phyloP scores from a whole-genome alignment of 53 echinoderm and acorn worm species.

The Holothuria leucospilota region DNA sequence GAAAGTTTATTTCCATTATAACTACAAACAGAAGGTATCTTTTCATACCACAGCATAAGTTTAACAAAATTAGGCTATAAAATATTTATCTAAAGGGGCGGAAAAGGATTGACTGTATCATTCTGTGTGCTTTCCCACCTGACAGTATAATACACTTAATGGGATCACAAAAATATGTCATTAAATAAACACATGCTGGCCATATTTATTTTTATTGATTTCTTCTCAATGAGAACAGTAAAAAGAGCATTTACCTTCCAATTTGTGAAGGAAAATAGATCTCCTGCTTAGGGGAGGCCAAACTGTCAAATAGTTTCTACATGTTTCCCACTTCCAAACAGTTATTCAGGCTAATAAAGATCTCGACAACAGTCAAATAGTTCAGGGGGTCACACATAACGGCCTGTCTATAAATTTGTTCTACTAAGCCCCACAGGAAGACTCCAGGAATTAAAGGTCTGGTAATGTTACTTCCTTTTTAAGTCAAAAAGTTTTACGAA shows the following conservation, averaged over 20 bases:
- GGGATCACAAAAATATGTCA: conserved; percentile 5
- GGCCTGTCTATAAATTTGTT: conserved; percentile 45
- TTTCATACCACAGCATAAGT: too few relatives aligned
- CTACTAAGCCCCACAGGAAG: conserved; percentile 37
- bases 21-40: too few relatives aligned
- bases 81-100: too few relatives aligned
- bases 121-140: too few relatives aligned
- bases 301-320: conserved; percentile 34
- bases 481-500: too few relatives aligned
- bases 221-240: background rate
- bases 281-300: conserved; percentile 47
- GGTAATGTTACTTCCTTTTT: background rate
- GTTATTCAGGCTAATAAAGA: conserved; percentile 19
- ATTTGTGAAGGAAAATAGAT: conserved; percentile 33
- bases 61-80: too few relatives aligned
- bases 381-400: conserved; percentile 33
- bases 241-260: conserved; percentile 41
- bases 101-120: too few relatives aligned
- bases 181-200: conserved; percentile 33
- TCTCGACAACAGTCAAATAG: conserved; percentile 2
- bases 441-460: conserved; percentile 27
- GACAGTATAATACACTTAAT: too few relatives aligned
- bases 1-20: too few relatives aligned
- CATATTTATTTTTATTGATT: conserved; percentile 40
- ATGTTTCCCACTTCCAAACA: background rate